Percentiles rank a stretch among this genome's conserved stretches.
phyloP scores from a whole-genome alignment of 2,888 invertebrate genomes.

The Acanthoscelides obtectus region DNA sequence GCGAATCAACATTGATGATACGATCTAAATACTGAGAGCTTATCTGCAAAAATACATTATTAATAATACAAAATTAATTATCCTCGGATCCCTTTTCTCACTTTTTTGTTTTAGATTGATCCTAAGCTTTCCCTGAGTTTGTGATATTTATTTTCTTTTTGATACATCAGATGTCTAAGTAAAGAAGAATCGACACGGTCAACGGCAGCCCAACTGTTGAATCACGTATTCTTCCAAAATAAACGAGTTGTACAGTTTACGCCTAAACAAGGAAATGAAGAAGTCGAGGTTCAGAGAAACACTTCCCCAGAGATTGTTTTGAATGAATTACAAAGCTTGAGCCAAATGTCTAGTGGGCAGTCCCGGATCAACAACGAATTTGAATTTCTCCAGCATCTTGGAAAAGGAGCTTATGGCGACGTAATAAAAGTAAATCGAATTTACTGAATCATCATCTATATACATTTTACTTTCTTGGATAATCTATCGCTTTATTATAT shows the following conservation, averaged over 20 bases:
- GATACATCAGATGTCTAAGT: conserved; percentile 56
- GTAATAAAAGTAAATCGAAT: conserved; percentile 72
- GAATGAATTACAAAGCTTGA: conserved; percentile 30
- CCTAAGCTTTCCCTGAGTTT: too few relatives aligned
- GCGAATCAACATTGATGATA: too few relatives aligned
- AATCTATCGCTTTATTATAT: too few relatives aligned
- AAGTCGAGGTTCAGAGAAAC: conserved; percentile 21
- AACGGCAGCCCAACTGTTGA: conserved; percentile 70
- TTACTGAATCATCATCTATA: background rate
- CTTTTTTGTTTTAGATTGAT: too few relatives aligned
- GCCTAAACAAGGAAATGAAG: conserved; percentile 42
- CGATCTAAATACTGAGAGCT: too few relatives aligned
- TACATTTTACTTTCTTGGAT: too few relatives aligned
- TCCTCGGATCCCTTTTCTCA: too few relatives aligned
- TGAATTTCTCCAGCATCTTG: conserved; percentile 75
- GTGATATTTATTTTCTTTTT: background rate
- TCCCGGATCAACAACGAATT: conserved; percentile 79
- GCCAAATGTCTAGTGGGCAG: conserved; percentile 46
- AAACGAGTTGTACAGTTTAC: conserved; percentile 48
- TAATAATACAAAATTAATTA: too few relatives aligned
- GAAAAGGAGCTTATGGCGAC: conserved; percentile 94
- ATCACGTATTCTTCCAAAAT: conserved; percentile 61
- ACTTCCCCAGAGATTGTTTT: conserved; percentile 38
- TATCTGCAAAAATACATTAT: too few relatives aligned
- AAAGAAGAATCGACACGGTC: conserved; percentile 68